Evolutionary conservation across 2,888 invertebrate species (phyloP).

Genomic region (Macrophya annulata): DNA sequence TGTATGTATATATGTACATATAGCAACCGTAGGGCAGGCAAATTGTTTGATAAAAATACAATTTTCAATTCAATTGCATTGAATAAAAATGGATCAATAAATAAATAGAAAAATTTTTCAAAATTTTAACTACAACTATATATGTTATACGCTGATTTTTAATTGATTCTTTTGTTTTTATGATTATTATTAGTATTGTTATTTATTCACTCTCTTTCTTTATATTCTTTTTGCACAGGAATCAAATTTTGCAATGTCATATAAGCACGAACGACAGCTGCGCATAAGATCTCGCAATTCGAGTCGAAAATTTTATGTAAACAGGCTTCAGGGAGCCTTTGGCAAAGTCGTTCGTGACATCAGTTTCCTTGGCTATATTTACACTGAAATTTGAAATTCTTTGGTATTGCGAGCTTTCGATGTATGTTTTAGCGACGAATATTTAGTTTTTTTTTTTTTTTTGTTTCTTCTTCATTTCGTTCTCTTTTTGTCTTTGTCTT

Average conservation of each 20-base stretch:
- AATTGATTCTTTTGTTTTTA: not conserved
- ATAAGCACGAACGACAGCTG: not conserved
- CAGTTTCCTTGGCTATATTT: slow-evolving; percentile 5
- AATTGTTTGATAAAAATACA: slow-evolving; percentile 40
- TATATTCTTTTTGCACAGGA: not conserved
- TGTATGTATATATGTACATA: not conserved
- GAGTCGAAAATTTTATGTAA: slow-evolving; percentile 37
- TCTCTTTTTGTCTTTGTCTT: not conserved
- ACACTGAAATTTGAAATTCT: slow-evolving; percentile 30
- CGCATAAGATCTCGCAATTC: slow-evolving; percentile 13
- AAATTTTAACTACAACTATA: too few relatives aligned
- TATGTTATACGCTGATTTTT: not conserved
- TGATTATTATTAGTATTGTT: too few relatives aligned
- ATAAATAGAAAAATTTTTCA: too few relatives aligned
- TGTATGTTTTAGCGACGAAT: not conserved
- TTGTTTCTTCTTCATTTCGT: not conserved
- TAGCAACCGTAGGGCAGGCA: not conserved
- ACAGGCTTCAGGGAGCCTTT: slow-evolving; percentile 31
- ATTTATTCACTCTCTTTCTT: not conserved
- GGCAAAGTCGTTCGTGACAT: slow-evolving; percentile 34
- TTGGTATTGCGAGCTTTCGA: not conserved
- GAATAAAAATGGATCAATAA: slow-evolving; percentile 9
- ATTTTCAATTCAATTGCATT: slow-evolving; percentile 6
- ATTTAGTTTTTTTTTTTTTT: not conserved
- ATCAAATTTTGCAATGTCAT: slow-evolving; percentile 20